phyloP scores from a whole-genome alignment of 1,140 invertebrate genomes.

The Mercenaria mercenaria region DNA sequence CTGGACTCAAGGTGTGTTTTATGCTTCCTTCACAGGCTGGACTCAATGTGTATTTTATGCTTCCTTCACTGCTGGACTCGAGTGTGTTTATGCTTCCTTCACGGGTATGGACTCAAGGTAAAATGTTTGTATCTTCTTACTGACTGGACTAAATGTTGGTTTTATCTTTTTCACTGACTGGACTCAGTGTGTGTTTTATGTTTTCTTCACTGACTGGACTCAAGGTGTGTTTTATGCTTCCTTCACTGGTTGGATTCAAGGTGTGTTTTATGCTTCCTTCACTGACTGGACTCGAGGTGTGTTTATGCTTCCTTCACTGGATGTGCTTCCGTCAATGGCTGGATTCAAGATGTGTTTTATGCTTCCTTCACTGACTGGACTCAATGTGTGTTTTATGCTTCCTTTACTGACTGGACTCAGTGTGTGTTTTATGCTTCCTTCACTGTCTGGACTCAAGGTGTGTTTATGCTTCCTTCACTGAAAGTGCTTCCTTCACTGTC shows the following conservation, averaged over 20 bases:
- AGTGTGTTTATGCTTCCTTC: background rate
- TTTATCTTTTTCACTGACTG: too few species aligned
- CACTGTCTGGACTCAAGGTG: background rate
- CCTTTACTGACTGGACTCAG: background rate
- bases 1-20: slow-evolving; percentile 92
- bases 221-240: slow-evolving; percentile 94
- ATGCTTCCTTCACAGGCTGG: slow-evolving; percentile 92
- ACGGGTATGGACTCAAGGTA: background rate
- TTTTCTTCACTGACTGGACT: slow-evolving; percentile 93
- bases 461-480: too few species aligned
- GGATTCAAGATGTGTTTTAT: slow-evolving; percentile 94
- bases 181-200: too few species aligned
- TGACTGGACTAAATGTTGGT: too few species aligned
- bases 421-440: background rate
- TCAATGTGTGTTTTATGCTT: slow-evolving; percentile 89
- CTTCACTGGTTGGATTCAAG: slow-evolving; percentile 93
- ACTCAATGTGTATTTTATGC: slow-evolving; percentile 90
- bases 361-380: slow-evolving; percentile 92
- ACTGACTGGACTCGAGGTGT: background rate
- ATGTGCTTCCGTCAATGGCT: slow-evolving; percentile 89
- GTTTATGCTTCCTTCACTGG: background rate
- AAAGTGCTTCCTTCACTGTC: slow-evolving; percentile 90
- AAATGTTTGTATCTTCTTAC: background rate
- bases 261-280: slow-evolving; percentile 74
- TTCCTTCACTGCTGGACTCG: background rate